phyloP scores from a whole-genome alignment of 2,113 vertebrate genomes.

The Cyanoderma ruficeps region DNA sequence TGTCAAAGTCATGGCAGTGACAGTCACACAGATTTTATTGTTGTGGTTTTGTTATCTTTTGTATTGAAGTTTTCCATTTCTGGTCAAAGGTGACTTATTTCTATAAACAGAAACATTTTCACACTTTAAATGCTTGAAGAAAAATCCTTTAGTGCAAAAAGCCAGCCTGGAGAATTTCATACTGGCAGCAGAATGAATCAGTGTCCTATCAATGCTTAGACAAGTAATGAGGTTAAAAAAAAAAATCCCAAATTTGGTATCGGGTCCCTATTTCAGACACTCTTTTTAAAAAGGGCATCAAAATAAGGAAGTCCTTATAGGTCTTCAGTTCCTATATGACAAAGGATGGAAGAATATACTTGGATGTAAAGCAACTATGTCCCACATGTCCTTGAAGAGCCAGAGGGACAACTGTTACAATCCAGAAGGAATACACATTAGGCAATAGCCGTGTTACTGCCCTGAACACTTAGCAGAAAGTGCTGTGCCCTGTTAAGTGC shows the following conservation, averaged over 20 bases:
- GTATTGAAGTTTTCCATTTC: not conserved
- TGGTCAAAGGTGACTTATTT: slow-evolving; percentile 41
- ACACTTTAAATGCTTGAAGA: slow-evolving; percentile 33
- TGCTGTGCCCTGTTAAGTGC: not conserved
- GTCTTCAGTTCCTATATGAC: not conserved
- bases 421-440: not conserved
- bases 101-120: slow-evolving; percentile 59
- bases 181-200: not conserved
- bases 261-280: not conserved
- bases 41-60: not conserved
- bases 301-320: not conserved
- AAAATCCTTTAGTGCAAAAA: slow-evolving; percentile 20
- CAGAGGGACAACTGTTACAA: not conserved
- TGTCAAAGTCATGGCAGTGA: not conserved
- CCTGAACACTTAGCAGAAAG: slow-evolving; percentile 41
- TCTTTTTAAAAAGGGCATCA: not conserved
- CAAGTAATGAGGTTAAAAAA: not conserved
- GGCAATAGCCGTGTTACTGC: not conserved
- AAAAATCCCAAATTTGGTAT: not conserved
- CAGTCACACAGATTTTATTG: not conserved
- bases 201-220: not conserved
- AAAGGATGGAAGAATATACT: not conserved
- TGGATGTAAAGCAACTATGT: not conserved
- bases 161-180: not conserved
- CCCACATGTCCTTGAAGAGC: not conserved